Base-by-base conservation (phyloP, 1,140 invertebrate genomes). In the Tribolium castaneum region DNA sequence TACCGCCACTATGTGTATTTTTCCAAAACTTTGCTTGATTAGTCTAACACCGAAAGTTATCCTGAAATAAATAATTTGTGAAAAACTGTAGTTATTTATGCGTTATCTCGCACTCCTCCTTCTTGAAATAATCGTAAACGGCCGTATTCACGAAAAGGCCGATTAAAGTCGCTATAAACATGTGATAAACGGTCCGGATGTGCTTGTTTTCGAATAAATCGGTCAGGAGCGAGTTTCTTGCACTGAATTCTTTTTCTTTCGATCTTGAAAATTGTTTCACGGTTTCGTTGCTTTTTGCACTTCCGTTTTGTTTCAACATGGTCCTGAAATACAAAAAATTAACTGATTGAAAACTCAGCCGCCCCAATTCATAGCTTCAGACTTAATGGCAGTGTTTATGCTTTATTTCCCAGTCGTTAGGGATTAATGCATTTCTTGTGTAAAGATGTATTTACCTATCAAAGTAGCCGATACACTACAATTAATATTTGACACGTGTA, bases 121-220 rank as follows among this genome's bases (percentile, higher is more conserved):
- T 45, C 19, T 56, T 75, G 16, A 75, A 10, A 59, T 56, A 75
- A 30, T 56, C 54, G n/a, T 35, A 39, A 59, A 39, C 34, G 16
- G 52, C 13, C 9, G 50, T 56, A 39, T 75, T 75, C 2, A 75
- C 19, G 25, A 75, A 75, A 1, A 75, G 19, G 7, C 72, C 52
- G 6, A 75, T 54, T 6, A 75, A 39, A 54, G 35, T 14, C 3
- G 51, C 34, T 59, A 75, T 16, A 25, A 75, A 75, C 7, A 75
- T 39, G 10, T 75, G 50, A 39, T 75, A 75, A 35, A 54, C 52
- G 3, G 51, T 75, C 4, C 34, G 22, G 6, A 75, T 51, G 19
- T 75, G 72, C 1, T 22, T 14, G 39, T 75, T 75, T 59, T 75
- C 72, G 30, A 75, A 56, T 59, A 75, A 56, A 19, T 56, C 52